A percentile compares a stretch with the other conserved stretches of the same genome.
These are phyloP conservation scores for Pseudocheirus occidentalis DNA, from an alignment of 2,797 vertebrate genomes.

Conservation along the genomic window DNA sequence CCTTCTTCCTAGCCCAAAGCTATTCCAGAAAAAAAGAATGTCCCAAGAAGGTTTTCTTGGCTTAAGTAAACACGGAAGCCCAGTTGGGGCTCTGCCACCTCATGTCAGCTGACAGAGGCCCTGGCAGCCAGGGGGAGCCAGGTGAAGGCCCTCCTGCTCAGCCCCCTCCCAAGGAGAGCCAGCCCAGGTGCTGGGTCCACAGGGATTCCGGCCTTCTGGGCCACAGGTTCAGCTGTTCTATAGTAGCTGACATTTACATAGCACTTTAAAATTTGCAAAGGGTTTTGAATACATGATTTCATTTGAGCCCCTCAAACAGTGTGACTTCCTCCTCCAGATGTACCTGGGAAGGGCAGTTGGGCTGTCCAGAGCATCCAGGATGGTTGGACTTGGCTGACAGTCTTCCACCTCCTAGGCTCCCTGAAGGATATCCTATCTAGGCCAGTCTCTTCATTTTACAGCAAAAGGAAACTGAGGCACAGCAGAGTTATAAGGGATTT, in stretches of 20 bases:
- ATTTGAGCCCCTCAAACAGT: not conserved
- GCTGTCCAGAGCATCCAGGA: not conserved
- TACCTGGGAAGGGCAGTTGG: not conserved
- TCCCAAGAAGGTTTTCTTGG: not conserved
- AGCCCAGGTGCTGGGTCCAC: not conserved
- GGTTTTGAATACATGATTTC: not conserved
- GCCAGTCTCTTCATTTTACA: not conserved
- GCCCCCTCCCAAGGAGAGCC: not conserved
- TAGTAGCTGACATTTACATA: not conserved
- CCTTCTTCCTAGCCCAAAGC: not conserved
- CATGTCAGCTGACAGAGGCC: not conserved
- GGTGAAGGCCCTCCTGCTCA: not conserved
- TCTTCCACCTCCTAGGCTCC: not conserved
- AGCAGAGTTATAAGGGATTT: not conserved
- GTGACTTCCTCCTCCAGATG: not conserved
- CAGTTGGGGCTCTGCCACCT: not conserved
- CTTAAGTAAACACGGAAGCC: not conserved
- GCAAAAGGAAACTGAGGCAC: not conserved
- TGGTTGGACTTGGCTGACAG: not conserved
- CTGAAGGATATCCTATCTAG: not conserved
- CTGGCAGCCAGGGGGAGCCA: not conserved
- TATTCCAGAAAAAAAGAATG: not conserved
- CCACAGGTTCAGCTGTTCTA: not conserved
- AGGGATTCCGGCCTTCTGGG: not conserved
- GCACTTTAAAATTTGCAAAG: not conserved